These are phyloP conservation scores for Omphaloscelis lunosa DNA, from an alignment of 2,888 invertebrate species.

Conservation along the genomic window DNA sequence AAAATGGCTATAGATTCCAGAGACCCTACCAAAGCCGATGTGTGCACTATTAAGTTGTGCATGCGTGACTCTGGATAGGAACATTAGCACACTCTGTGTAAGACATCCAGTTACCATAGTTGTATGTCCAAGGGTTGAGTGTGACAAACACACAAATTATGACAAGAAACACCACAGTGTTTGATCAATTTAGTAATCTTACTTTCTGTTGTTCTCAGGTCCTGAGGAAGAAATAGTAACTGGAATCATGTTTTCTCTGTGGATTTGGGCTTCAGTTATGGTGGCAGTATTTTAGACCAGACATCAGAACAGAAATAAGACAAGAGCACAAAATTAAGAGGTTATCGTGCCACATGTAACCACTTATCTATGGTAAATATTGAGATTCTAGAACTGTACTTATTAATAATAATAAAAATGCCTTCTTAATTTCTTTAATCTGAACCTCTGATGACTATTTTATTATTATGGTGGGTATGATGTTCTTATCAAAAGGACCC, in stretches of 20 bases:
- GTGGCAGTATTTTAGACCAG: too few species aligned
- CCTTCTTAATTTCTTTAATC: background rate
- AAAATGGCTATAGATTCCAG: background rate
- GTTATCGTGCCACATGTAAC: background rate
- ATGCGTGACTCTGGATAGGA: constrained; percentile 89
- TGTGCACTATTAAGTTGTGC: constrained; percentile 78
- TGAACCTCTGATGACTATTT: background rate
- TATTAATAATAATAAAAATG: background rate
- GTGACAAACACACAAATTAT: constrained; percentile 74
- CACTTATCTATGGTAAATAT: constrained; percentile 15
- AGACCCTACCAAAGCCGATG: constrained; percentile 90
- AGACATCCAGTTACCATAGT: constrained; percentile 79
- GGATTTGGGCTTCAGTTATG: background rate
- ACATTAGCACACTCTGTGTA: constrained; percentile 88
- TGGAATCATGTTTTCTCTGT: background rate
- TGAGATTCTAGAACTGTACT: background rate
- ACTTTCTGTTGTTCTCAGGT: constrained; percentile 30
- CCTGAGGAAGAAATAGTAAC: background rate
- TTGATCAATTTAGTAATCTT: constrained; percentile 5
- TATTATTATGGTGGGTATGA: background rate
- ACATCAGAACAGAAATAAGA: too few species aligned
- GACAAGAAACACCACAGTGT: background rate
- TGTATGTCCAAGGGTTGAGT: constrained; percentile 86
- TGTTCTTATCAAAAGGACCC: constrained; percentile 72
- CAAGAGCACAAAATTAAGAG: background rate